A percentile compares a stretch with the other conserved stretches of the same genome.
Evolutionary conservation across 2,888 invertebrate species (phyloP).

Genomic region (Mythimna loreyi): DNA sequence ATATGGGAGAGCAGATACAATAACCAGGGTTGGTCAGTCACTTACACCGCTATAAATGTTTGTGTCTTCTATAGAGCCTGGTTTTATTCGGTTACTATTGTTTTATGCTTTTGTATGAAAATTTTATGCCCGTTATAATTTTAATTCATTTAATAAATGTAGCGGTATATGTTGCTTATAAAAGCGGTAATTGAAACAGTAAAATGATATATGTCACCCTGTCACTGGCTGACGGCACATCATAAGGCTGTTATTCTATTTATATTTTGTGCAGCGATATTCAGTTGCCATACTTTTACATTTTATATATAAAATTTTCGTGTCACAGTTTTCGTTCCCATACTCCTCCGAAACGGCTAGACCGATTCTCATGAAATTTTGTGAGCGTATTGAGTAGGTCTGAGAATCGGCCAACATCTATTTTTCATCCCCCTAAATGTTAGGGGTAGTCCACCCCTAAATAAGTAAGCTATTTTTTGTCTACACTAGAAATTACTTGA

Average conservation of each 20-base stretch:
- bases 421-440: no score
- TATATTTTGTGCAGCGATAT: constrained; percentile 9
- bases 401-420: no score
- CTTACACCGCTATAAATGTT: constrained; percentile 35
- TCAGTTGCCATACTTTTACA: constrained; percentile 10
- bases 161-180: constrained; percentile 32
- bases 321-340: no score
- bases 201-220: constrained; percentile 27
- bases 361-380: no score
- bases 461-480: no score
- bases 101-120: constrained; percentile 22
- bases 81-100: constrained; percentile 27
- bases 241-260: constrained; percentile 26
- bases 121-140: constrained; percentile 33
- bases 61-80: constrained; percentile 8
- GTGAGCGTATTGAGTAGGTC: no score
- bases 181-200: constrained; percentile 40
- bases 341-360: no score
- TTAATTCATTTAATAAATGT: constrained; percentile 40
- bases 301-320: no score
- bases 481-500: no score
- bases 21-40: constrained; percentile 35
- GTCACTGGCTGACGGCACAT: constrained; percentile 18
- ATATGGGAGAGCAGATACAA: constrained; percentile 61
- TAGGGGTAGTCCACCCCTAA: no score